Evolutionary conservation across 2,888 invertebrate species (phyloP), one percentile per base, ranked within the genome.

Genomic region (Noctua janthina): DNA sequence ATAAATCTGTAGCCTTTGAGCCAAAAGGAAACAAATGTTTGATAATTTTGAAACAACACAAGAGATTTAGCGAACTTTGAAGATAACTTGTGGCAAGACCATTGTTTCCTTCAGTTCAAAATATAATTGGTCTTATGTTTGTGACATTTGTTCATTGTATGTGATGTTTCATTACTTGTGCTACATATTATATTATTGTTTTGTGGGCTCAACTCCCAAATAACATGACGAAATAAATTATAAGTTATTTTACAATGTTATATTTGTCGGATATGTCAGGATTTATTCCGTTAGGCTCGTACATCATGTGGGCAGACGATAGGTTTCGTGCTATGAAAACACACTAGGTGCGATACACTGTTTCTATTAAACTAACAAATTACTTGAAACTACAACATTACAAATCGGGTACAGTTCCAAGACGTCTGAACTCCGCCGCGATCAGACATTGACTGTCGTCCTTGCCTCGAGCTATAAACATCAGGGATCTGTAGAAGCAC

Each of bases 81-180:
- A 62, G 49, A n/a, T n/a, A 74, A 68, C 35, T 75, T 62, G 46
- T 15, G 68, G 35, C 54, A 76, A 49, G 10, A 20, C 67, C 2
- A 68, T 59, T 81, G 54, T 76, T 81, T 82, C 51, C 8, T 81
- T 74, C 43, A 51, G 39, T 81, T 68, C n/a, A 46, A 81, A 81
- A 62, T 80, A 68, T 81, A 81, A 81, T 80, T 82, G 82, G 68
- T 76, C 10, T 62, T 35, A 17, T 75, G 76, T 81, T 81, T 75
- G 51, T 59, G 79, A 67, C 66, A 74, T 64, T 54, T 17, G 77
- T 56, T 54, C 13, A 8, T 56, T 66, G 17, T 74, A 35, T 67
- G 74, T 46, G 49, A 75, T 35, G 75, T 81, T 75, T 68, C 59
- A 59, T 75, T 75, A 35, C 51, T 74, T 74, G 51, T 64, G 29